Conservation (phyloP, 2,888 invertebrate genomes). For the Papilio demoleus region DNA sequence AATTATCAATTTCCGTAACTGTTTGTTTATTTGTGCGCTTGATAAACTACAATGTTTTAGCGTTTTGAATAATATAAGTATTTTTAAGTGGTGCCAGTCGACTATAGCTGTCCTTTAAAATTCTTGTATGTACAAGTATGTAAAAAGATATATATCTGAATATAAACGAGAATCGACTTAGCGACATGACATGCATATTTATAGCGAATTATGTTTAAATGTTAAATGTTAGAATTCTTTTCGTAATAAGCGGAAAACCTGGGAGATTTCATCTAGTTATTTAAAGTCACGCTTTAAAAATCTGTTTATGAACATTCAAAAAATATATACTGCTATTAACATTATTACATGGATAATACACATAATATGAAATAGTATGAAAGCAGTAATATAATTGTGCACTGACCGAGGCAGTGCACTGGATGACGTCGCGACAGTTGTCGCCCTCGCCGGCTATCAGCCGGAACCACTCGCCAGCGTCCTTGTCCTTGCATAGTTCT, state of each 20-base stretch:
- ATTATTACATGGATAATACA: too few species aligned
- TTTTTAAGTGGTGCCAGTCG: not conserved
- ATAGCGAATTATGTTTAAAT: constrained; percentile 39
- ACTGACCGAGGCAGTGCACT: constrained; percentile 95
- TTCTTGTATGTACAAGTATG: constrained; percentile 31
- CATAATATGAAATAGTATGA: constrained; percentile 51
- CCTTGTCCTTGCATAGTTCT: constrained; percentile 96
- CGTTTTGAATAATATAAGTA: not conserved
- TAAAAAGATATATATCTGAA: constrained; percentile 44
- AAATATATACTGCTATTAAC: too few species aligned
- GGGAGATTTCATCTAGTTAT: constrained; percentile 10
- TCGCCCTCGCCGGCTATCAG: constrained; percentile 94
- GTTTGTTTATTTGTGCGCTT: not conserved
- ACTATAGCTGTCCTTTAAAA: not conserved
- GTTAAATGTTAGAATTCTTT: constrained; percentile 35
- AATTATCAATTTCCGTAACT: not conserved
- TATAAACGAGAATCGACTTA: constrained; percentile 40
- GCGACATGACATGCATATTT: constrained; percentile 42
- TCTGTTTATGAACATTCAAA: too few species aligned
- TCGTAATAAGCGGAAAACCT: constrained; percentile 39
- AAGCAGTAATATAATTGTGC: constrained; percentile 49
- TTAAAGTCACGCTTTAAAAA: too few species aligned
- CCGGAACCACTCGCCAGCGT: constrained; percentile 97
- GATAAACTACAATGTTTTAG: not conserved
- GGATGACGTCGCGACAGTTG: constrained; percentile 97